Evolutionary conservation across 2,888 invertebrate species (phyloP).

Genomic region (Cephus nigrinus): DNA sequence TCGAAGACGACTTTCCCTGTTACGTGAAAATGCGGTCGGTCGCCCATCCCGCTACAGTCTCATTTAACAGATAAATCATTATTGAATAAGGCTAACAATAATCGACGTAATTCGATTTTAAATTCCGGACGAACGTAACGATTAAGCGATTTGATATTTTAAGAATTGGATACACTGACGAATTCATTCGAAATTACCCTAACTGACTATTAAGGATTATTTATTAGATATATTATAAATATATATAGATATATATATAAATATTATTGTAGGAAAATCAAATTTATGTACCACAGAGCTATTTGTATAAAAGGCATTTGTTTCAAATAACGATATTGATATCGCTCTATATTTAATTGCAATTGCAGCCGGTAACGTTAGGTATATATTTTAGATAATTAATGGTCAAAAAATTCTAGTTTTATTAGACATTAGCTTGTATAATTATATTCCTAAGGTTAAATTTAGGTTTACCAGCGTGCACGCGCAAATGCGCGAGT

Average conservation of each 20-base stretch:
- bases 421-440: constrained; percentile 37
- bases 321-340: constrained; percentile 33
- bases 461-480: constrained; percentile 20
- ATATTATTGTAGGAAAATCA: constrained; percentile 47
- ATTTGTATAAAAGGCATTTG: constrained; percentile 54
- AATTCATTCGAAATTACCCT: neutral
- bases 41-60: neutral
- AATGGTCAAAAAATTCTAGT: constrained; percentile 35
- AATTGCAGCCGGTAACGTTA: constrained; percentile 27
- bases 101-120: constrained; percentile 25
- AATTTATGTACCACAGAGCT: constrained; percentile 53
- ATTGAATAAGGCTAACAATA: constrained; percentile 26
- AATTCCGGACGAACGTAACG: constrained; percentile 33
- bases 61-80: constrained; percentile 18
- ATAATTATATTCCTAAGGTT: constrained; percentile 31
- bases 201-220: constrained; percentile 42
- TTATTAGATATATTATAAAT: constrained; percentile 47
- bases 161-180: constrained; percentile 33
- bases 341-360: constrained; percentile 32
- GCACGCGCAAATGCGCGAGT: neutral
- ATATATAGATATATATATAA: constrained; percentile 25
- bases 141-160: constrained; percentile 46
- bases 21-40: neutral
- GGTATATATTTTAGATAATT: constrained; percentile 43
- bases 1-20: too few species aligned